A percentile compares a stretch with the other conserved stretches of the same genome.
phyloP scores from a whole-genome alignment of 2,888 invertebrate genomes.

The Sminthurinus aureus region DNA sequence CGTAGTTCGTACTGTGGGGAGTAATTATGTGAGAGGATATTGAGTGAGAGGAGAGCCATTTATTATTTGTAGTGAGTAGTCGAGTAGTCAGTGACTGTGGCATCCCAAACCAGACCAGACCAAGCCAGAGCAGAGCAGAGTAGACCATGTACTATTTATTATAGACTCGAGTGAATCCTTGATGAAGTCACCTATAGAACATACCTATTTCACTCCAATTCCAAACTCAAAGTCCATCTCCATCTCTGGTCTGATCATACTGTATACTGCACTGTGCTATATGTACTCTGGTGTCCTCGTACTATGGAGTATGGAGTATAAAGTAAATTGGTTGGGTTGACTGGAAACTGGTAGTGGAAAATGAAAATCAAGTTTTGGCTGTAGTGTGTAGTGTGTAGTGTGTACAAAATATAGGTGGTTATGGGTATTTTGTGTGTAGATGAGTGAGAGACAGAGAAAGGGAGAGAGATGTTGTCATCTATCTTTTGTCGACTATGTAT shows the following conservation, averaged over 20 bases:
- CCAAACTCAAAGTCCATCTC: neutral
- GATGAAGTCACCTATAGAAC: neutral
- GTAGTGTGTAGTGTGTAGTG: neutral
- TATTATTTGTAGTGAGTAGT: constrained; percentile 7
- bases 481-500: constrained; percentile 22
- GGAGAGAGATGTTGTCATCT: constrained; percentile 31
- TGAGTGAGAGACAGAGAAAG: neutral
- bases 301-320: neutral
- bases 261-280: neutral
- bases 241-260: neutral
- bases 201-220: neutral
- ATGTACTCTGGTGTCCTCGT: neutral
- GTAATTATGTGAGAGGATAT: constrained; percentile 19
- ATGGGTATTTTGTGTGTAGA: neutral
- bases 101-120: constrained; percentile 9
- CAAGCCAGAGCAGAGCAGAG: neutral
- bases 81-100: neutral
- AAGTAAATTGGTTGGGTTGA: neutral
- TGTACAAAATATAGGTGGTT: no score
- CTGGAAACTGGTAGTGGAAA: neutral
- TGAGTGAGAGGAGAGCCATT: constrained; percentile 8
- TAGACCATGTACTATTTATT: neutral
- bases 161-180: neutral
- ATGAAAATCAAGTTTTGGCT: no score
- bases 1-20: neutral